phyloP scores from a whole-genome alignment of 2,888 invertebrate species.

The Pollenia amentaria region DNA sequence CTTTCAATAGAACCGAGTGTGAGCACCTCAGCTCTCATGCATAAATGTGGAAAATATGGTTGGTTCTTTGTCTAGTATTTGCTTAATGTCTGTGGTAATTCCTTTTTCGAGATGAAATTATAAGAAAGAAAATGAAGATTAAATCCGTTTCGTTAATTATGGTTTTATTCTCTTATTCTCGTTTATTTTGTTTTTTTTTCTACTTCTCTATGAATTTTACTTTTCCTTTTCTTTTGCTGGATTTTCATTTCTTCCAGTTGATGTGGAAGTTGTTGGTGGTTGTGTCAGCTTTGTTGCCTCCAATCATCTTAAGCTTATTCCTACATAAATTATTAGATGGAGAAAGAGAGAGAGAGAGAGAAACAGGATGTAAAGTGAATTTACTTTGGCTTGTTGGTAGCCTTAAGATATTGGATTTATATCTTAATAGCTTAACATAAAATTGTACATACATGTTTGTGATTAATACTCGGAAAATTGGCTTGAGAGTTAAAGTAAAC shows the following conservation, averaged over 20 bases:
- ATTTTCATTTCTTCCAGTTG: conserved; percentile 1
- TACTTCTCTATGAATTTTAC: not conserved
- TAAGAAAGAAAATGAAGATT: conserved; percentile 62
- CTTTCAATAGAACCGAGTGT: not conserved
- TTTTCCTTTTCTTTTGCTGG: not conserved
- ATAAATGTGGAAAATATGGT: not conserved
- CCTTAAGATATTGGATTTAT: conserved; percentile 33
- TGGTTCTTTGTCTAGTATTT: conserved; percentile 49
- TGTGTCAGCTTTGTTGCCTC: conserved; percentile 12
- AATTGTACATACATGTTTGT: conserved; percentile 8
- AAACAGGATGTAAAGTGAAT: not conserved
- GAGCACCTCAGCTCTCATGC: too few relatives aligned
- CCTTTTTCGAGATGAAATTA: conserved; percentile 42
- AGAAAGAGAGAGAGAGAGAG: not conserved
- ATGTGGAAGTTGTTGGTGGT: not conserved
- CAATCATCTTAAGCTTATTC: conserved; percentile 40
- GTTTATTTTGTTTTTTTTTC: not conserved
- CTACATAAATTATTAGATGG: conserved; percentile 48
- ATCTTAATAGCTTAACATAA: conserved; percentile 12
- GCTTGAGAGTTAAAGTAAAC: conserved; percentile 14
- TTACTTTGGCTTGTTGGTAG: not conserved
- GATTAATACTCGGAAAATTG: conserved; percentile 21
- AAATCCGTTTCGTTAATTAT: conserved; percentile 71
- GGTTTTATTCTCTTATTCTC: not conserved
- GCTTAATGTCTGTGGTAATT: conserved; percentile 64